Base-by-base conservation (phyloP, 2,797 vertebrate species). In the Anas acuta region DNA sequence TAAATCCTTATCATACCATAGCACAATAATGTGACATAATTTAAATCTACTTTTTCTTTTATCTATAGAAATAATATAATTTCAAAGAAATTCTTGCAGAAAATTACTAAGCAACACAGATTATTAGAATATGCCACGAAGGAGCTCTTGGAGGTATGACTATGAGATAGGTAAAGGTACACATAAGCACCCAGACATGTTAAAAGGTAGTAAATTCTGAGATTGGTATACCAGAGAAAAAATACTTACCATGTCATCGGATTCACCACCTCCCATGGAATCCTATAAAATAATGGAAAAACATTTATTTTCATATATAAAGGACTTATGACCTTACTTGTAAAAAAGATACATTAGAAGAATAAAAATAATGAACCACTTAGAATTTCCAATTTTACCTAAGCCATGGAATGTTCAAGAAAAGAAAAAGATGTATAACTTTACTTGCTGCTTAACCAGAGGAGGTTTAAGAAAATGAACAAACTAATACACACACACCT, bases 281-380 rank as follows among this genome's bases (percentile, higher is more conserved):
- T 96, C 96, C 96, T 97, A 84, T 47, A 89, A 97, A 95, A 76
- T 26, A 82, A 74, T 39, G 14, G 39, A 49, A 81, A 93, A 75
- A 1, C 1, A 54, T 45, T 70, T 49, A n/a, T 83, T 95, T 94
- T 77, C 25, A 19, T 57, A 39, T 25, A 19, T 58, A 58, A 87
- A 82, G 7, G 18, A 84, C 15, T 45, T 5, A 4, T 78, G 13
- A 51, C 37, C n/a, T 39, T 89, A 72, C 37, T 76, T 72, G 23
- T 30, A 30, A 12, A 56, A 12, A 72, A 62, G 33, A 65, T 43
- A 57, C 91, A 80, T 71, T 1, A 88, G 11, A 81, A 61, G 35
- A 75, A 61, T 35, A 60, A 91, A 85, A 70, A 72, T 39, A 80
- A 73, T 11, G 37, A 87, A 64, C 18, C 7, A 5, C 16, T 74